Conservation (phyloP, 1,140 invertebrate species). For the Hirudo medicinalis region DNA sequence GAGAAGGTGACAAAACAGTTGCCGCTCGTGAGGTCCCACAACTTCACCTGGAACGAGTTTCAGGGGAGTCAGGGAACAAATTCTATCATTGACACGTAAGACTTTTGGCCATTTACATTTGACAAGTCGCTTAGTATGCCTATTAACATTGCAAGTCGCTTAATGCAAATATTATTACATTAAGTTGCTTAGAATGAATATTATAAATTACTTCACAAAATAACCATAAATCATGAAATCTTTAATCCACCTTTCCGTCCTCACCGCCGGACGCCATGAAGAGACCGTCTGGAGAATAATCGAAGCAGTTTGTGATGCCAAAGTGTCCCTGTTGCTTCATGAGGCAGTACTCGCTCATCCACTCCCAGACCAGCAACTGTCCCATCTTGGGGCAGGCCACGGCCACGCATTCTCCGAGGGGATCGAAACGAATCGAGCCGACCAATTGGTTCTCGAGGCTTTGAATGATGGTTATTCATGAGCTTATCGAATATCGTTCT, state of each 20-base stretch:
- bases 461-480: background rate
- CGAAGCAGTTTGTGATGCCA: conserved; percentile 69
- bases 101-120: background rate
- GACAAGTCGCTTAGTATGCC: too few species aligned
- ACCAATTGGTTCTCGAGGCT: background rate
- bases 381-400: conserved; percentile 62
- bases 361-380: conserved; percentile 92
- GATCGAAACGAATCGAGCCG: conserved; percentile 38
- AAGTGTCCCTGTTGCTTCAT: conserved; percentile 92
- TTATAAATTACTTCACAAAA: background rate
- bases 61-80: too few species aligned
- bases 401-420: conserved; percentile 84
- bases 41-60: conserved; percentile 53
- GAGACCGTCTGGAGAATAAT: conserved; percentile 80
- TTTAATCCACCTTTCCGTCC: conserved; percentile 63
- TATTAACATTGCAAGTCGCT: too few species aligned
- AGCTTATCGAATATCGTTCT: background rate
- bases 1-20: conserved; percentile 90
- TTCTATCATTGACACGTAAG: too few species aligned
- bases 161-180: background rate
- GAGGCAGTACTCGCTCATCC: conserved; percentile 95
- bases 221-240: conserved; percentile 14
- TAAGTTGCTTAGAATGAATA: too few species aligned
- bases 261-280: conserved; percentile 81
- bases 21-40: conserved; percentile 78